Base-by-base conservation (phyloP, 37 sponge, comb jelly and placozoan genomes). In the Chondrilla cf. caribensis region DNA sequence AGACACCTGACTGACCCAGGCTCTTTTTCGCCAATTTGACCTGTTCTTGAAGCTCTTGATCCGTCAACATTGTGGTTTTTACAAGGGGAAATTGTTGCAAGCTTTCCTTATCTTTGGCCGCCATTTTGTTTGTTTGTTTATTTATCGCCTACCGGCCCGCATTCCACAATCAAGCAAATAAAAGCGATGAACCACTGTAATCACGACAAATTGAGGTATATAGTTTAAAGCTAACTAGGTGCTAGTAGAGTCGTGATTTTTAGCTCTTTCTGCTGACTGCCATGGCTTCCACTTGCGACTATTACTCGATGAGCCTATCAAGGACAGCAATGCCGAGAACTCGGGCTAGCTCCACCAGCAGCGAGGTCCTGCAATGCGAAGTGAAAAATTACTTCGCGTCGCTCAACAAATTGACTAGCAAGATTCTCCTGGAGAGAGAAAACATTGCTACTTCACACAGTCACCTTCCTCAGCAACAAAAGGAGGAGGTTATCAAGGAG, bases 401-500 rank as follows among this genome's bases (percentile, higher is more conserved):
- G 18, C 84, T 89, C 31, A 86, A 84, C 60, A 68, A 84, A 2
- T 83, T 93, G 62, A 58, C 89, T 0, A 90, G 90, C 18, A 83
- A 90, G 15, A 89, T 93, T 33, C 81, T 89, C 9, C 82, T 86
- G 54, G 93, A 93, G 41, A 89, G 70, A n/a, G 87, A 86, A 38
- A 81, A 77, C 2, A 85, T 93, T 25, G 87, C 89, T 43, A 80
- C 89, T 29, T 64, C 80, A 38, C 86, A 88, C 66, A 77, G 41
- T 18, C 33, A 28, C 35, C 77, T 93, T 70, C 54, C 86, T 51
- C 84, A 83, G 8, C 47, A 83, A 2, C 68, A 31, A 40, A 38
- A 54, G 41, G 93, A 93, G 11, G 84, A 89, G 18, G 36, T 93
- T 0, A 83, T 93, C 36, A 77, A 86, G 58, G 82, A 89, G 3